phyloP scores from a whole-genome alignment of 2,113 vertebrate species.

The Tangachromis dhanisi region DNA sequence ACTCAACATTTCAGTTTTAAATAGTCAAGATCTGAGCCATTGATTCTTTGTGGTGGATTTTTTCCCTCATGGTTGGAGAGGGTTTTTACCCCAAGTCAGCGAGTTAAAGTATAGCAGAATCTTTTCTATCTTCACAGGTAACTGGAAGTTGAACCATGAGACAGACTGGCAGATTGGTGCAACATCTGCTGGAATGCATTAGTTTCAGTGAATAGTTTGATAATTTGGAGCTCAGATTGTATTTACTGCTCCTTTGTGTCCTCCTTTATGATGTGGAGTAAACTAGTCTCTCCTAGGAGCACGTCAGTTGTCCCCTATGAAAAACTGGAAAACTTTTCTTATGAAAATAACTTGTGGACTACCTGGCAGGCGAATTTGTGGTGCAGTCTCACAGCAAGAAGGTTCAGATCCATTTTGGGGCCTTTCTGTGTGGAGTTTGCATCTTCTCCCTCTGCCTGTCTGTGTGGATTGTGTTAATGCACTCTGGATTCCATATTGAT shows the following conservation, averaged over 20 bases:
- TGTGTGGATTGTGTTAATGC: neutral
- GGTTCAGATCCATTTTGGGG: neutral
- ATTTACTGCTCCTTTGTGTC: neutral
- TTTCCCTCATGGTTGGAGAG: neutral
- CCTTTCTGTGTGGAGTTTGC: neutral
- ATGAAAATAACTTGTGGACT: neutral
- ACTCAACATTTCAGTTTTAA: neutral
- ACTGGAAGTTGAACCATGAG: neutral
- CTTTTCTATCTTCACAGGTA: neutral
- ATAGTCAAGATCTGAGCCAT: neutral
- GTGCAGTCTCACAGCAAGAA: neutral
- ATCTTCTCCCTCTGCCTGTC: neutral
- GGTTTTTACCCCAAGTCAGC: neutral
- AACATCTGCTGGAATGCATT: neutral
- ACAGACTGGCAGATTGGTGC: neutral
- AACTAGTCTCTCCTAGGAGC: neutral
- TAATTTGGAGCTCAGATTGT: neutral
- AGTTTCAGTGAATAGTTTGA: neutral
- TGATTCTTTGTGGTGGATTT: neutral
- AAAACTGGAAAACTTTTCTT: neutral
- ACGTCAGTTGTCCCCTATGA: neutral
- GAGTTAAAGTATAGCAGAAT: neutral
- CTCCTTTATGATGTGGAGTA: neutral
- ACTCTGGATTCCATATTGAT: neutral
- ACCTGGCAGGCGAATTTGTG: neutral